Percentiles rank a stretch among this genome's conserved stretches.
These are phyloP conservation scores for Solenopsis fugax DNA, from an alignment of 1,140 invertebrate genomes.

Conservation along the genomic window DNA sequence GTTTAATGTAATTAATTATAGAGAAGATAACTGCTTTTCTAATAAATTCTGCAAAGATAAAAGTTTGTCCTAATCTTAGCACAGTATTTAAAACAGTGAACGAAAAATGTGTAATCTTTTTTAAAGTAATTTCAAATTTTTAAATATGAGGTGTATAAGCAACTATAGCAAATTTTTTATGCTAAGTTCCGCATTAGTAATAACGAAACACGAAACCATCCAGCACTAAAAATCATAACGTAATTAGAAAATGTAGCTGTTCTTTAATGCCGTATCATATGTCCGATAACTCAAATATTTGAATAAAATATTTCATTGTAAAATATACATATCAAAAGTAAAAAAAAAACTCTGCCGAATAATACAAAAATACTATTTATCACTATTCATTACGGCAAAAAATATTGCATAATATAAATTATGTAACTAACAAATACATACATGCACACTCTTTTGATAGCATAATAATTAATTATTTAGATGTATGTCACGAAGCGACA, in stretches of 20 bases:
- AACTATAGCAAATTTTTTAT: neutral
- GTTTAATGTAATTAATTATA: neutral
- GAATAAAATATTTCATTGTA: constrained; percentile 3
- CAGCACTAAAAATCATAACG: neutral
- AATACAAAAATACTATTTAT: constrained; percentile 12
- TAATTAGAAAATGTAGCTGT: neutral
- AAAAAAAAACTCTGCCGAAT: neutral
- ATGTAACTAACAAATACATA: constrained; percentile 14
- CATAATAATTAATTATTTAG: constrained; percentile 30
- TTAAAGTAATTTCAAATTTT: neutral
- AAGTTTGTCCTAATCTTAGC: neutral
- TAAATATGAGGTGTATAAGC: neutral
- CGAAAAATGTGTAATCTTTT: neutral
- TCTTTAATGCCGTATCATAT: neutral
- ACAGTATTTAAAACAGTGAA: neutral
- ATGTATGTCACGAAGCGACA: neutral
- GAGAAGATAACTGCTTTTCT: neutral
- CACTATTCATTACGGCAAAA: neutral
- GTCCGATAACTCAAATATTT: constrained; percentile 15
- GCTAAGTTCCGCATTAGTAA: neutral
- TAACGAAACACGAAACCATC: neutral
- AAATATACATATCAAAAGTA: constrained; percentile 26
- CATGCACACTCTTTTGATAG: too few species aligned
- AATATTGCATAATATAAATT: constrained; percentile 6
- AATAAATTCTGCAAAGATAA: neutral